Percentiles rank a stretch among this genome's conserved stretches.
Conservation (phyloP, 1,140 invertebrate genomes). For the Grapholita molesta region DNA sequence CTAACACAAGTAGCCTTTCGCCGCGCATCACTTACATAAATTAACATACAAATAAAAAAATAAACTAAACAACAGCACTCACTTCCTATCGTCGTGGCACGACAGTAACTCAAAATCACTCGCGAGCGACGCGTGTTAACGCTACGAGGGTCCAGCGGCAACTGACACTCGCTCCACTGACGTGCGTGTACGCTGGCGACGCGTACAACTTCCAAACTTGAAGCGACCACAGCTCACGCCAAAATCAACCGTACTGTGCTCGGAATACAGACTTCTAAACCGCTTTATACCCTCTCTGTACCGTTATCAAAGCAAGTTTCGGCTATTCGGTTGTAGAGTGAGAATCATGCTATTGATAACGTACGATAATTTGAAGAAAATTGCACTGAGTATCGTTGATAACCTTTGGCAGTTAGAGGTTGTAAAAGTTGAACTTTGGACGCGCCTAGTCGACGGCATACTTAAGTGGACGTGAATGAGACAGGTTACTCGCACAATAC, state of each 20-base stretch:
- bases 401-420: neutral
- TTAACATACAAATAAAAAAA: neutral
- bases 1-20: neutral
- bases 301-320: slow-evolving; percentile 11
- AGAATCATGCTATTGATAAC: slow-evolving; percentile 12
- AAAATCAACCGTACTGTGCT: neutral
- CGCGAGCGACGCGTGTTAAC: neutral
- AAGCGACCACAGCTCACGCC: neutral
- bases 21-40: neutral
- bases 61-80: neutral
- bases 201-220: neutral
- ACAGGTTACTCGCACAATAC: neutral
- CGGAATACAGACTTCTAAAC: neutral
- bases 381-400: slow-evolving; percentile 1
- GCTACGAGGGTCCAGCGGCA: neutral
- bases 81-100: neutral
- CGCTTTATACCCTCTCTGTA: neutral
- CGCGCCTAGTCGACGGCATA: neutral
- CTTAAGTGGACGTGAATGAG: neutral
- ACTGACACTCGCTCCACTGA: neutral
- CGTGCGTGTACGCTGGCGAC: neutral
- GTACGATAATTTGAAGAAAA: neutral
- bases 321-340: slow-evolving; percentile 3
- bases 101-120: neutral
- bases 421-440: slow-evolving; percentile 4